Evolutionary conservation across 2,797 vertebrate genomes (phyloP).

Genomic region (Eulemur albifrons): DNA sequence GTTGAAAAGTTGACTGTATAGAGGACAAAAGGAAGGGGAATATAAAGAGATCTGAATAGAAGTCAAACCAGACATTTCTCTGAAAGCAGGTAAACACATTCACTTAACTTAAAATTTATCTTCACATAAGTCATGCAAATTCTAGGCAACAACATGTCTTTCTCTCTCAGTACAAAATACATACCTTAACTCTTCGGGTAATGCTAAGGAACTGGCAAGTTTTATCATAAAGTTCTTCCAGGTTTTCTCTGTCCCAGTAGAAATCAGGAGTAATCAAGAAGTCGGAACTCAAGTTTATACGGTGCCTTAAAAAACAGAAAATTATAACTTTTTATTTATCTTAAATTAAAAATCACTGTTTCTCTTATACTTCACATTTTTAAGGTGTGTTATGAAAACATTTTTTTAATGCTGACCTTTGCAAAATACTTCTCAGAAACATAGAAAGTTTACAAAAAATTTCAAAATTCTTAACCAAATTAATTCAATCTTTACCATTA

Average conservation of each 20-base stretch:
- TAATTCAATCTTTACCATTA: background rate
- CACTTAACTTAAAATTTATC: background rate
- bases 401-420: background rate
- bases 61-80: background rate
- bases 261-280: slow-evolving; percentile 98
- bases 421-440: background rate
- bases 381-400: background rate
- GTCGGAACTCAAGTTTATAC: slow-evolving; percentile 98
- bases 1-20: background rate
- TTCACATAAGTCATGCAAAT: background rate
- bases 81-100: background rate
- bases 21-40: background rate
- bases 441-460: background rate
- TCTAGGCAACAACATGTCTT: background rate
- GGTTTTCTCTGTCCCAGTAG: slow-evolving; percentile 98
- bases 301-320: slow-evolving; percentile 86
- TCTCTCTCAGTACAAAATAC: background rate
- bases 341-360: slow-evolving; percentile 24
- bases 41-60: background rate
- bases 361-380: background rate
- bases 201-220: slow-evolving; percentile 98
- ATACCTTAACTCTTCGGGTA: slow-evolving; percentile 95
- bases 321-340: background rate
- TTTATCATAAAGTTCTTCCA: slow-evolving; percentile 97
- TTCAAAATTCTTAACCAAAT: background rate